Conservation (phyloP, 2,888 invertebrate species). For the Polymixis flavicincta region DNA sequence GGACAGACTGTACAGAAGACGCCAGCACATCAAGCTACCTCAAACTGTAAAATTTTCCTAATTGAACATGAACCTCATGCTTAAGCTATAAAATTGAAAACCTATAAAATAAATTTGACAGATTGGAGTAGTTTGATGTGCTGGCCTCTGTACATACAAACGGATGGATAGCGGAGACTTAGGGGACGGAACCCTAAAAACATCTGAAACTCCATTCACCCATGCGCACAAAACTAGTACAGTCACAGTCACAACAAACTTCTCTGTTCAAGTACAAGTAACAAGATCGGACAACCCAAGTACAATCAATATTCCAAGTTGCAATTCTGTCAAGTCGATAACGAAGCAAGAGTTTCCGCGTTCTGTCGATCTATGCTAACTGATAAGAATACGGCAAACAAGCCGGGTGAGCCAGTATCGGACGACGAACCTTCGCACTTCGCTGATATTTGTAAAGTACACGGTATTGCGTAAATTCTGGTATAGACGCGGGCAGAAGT, state of each 20-base stretch:
- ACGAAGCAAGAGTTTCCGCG: conserved; percentile 74
- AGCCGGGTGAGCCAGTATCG: conserved; percentile 63
- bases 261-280: conserved; percentile 32
- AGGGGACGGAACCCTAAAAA: background rate
- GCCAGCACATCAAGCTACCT: too few species aligned
- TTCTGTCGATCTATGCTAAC: conserved; percentile 75
- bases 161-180: background rate
- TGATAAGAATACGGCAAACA: conserved; percentile 74
- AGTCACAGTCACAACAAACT: conserved; percentile 45
- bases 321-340: conserved; percentile 73
- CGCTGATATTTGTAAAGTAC: conserved; percentile 39
- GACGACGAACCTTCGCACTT: conserved; percentile 63
- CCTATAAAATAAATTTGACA: too few species aligned
- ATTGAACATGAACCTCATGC: too few species aligned
- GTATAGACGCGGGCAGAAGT: conserved; percentile 17
- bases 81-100: too few species aligned
- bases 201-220: background rate
- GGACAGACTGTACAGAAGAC: too few species aligned
- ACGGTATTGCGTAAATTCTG: conserved; percentile 24
- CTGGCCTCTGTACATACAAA: too few species aligned
- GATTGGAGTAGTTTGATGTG: too few species aligned
- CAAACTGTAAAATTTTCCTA: too few species aligned
- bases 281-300: conserved; percentile 49
- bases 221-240: conserved; percentile 37
- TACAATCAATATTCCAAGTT: conserved; percentile 68